These are phyloP conservation scores for Thinocorus orbignyianus DNA, from an alignment of 2,113 vertebrate species.

Conservation along the genomic window DNA sequence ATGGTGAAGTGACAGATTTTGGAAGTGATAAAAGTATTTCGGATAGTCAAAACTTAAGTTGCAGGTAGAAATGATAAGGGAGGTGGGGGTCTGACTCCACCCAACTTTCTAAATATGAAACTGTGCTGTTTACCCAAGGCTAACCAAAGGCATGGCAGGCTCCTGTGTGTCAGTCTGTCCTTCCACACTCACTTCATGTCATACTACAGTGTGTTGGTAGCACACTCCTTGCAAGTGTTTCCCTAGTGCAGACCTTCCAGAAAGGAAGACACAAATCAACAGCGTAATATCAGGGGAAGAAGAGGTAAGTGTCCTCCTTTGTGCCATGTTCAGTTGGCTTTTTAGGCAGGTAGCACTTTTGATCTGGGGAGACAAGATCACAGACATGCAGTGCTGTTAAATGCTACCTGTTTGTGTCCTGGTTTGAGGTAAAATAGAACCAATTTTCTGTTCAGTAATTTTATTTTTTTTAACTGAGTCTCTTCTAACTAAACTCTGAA, in stretches of 20 bases:
- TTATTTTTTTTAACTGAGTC: too few relatives aligned
- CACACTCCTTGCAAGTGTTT: neutral
- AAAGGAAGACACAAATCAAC: neutral
- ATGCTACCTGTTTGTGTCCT: neutral
- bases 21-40: neutral
- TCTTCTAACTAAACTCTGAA: too few relatives aligned
- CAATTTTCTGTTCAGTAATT: too few relatives aligned
- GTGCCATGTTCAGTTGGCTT: neutral
- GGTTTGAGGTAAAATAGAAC: too few relatives aligned
- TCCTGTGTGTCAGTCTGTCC: neutral
- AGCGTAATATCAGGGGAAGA: neutral
- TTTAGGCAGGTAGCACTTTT: neutral
- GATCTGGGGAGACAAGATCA: neutral
- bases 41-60: neutral
- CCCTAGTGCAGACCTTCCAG: neutral
- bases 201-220: neutral
- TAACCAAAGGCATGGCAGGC: too few relatives aligned
- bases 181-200: neutral
- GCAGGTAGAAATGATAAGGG: neutral
- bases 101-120: rapidly evolving
- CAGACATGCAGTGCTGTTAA: rapidly evolving
- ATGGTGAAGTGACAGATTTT: neutral
- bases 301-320: neutral
- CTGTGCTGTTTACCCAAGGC: neutral
- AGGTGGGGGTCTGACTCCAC: neutral